Base-by-base conservation (phyloP, 2,113 vertebrate species). In the Heliornis fulica region DNA sequence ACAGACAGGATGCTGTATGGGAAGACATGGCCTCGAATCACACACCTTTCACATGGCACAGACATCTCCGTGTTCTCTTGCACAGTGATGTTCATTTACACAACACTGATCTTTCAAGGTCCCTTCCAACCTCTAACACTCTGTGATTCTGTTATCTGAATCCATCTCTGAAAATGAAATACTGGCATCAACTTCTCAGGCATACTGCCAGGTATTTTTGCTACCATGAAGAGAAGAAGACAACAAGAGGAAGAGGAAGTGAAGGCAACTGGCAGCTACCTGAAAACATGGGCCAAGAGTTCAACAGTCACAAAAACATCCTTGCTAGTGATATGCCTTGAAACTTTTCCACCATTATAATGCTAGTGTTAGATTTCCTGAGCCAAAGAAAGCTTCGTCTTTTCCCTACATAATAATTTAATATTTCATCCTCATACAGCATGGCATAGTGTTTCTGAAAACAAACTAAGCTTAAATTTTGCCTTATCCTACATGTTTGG, bases 21-120 rank as follows among this genome's bases (percentile, higher is more conserved):
- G 20, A 87, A 66, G 23, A 63, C 15, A 45, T 1, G 1, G 25
- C 9, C 3, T 84, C 0, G 1, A 66, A 32, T 63, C 45, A 51
- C 21, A 16, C 7, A 68, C 26, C 13, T 68, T 71, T 46, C 5
- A 11, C 16, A 4, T 29, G 34, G 29, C 32, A 64, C 0, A 41
- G 48, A 20, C 15, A 80, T 36, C 23, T 43, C 59, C 50, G 13
- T 31, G 29, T 59, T 50, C 28, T 65, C 46, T 59, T 26, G 13
- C 12, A 26, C 2, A n/a, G 41, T 17, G 15, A 34, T 59, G 13
- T 11, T 71, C 26, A 10, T 38, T 36, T 34, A 34, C 29, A 94
- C 22, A 74, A 36, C n/a, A 15, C 34, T 56, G 31, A 41, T 29
- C n/a, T n/a, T n/a, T n/a, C n/a, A n/a, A n/a, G n/a, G n/a, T n/a